Base-by-base conservation (phyloP, 2,113 vertebrate genomes). In the Pelvicachromis taeniatus region DNA sequence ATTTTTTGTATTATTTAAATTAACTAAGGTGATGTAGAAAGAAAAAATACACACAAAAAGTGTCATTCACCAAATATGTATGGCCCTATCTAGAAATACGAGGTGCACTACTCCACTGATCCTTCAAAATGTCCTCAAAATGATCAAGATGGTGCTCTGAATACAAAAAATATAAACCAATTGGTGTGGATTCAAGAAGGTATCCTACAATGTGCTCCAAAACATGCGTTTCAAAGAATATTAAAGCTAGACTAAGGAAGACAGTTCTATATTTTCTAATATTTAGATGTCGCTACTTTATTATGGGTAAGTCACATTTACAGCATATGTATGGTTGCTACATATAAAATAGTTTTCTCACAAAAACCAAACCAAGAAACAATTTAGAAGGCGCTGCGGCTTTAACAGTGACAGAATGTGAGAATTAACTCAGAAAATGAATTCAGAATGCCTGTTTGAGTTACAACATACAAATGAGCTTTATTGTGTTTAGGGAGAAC, bases 401-500 rank as follows among this genome's bases (percentile, higher is more conserved):
- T 88, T 52, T 73, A 73, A 58, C 75, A 50, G 63, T 56, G 53
- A 91, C 83, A 86, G 45, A 63, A 81, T 80, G 80, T 87, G 81
- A 88, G 48, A 88, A 88, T 91, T 81, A 88, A 81, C 56, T 82
- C 12, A 5, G 31, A 90, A 84, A 87, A 92, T 61, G 17, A 82
- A 90, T 91, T 94, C 45, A 31, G 23, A 85, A 84, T 78, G 80
- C 11, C 40, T 45, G 70, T 88, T 77, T 80, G 85, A 86, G 88
- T 81, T 23, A 54, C 77, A 48, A 86, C 73, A 83, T 84, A 83
- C 38, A 88, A 87, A 92, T 75, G 13, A 90, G 90, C 77, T 93
- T 88, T 84, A 89, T 88, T 87, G 78, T 94, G 78, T 78, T 90
- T 84, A 86, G 81, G 77, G 23, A 73, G 53, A 80, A 61, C 52